Conservation (phyloP, 1,140 invertebrate species). For the Cataglyphis hispanica region DNA sequence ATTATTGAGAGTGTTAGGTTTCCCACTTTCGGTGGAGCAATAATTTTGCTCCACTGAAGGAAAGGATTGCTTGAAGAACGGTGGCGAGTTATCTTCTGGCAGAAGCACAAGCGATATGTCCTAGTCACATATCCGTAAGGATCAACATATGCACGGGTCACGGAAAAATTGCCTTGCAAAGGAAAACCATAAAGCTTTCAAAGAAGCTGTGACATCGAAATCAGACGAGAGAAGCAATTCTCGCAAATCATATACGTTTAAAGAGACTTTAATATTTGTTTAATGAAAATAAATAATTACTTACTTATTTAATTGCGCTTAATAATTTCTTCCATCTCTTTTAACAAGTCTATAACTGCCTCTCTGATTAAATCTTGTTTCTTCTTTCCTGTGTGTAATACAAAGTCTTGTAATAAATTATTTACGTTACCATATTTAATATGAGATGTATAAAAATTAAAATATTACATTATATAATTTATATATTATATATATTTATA, state of each 20-base stretch:
- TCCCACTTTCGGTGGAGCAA: slow-evolving; percentile 7
- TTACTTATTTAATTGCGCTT: background rate
- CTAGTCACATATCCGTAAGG: slow-evolving; percentile 68
- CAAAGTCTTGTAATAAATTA: background rate
- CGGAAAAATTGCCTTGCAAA: slow-evolving; percentile 14
- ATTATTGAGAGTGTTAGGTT: slow-evolving; percentile 15
- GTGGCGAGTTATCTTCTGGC: slow-evolving; percentile 25
- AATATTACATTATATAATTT: background rate
- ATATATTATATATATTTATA: too few relatives aligned
- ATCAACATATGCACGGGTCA: background rate
- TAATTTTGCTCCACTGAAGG: slow-evolving; percentile 16
- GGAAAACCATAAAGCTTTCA: background rate
- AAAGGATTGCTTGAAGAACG: slow-evolving; percentile 17
- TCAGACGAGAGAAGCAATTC: background rate
- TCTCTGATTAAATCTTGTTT: background rate
- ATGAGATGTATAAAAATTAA: background rate
- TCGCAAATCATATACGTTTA: background rate
- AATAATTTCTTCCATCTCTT: background rate
- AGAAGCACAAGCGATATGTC: slow-evolving; percentile 47
- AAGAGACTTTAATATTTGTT: background rate
- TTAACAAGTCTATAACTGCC: background rate
- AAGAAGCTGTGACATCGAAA: too few relatives aligned
- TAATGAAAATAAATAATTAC: slow-evolving; percentile 4
- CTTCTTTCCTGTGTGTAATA: background rate
- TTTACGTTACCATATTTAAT: background rate